Base-by-base conservation (phyloP, 2,113 vertebrate species). In the Cynoglossus semilaevis region DNA sequence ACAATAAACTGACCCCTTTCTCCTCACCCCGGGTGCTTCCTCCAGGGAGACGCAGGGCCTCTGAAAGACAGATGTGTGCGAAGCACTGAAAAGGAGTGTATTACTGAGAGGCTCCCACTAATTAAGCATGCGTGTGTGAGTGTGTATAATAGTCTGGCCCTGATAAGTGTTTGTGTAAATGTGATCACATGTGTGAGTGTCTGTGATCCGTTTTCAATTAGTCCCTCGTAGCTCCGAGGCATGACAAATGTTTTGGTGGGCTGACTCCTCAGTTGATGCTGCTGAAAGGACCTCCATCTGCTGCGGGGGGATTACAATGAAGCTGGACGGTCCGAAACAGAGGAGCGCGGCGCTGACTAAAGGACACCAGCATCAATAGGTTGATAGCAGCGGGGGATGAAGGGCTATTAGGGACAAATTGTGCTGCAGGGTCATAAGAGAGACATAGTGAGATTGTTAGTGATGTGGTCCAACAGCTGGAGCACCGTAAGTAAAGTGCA, bases 271-370 rank as follows among this genome's bases (percentile, higher is more conserved):
- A 83, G 85, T 80, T 80, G 82, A 86, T 70, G 70, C 40, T 4
- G 49, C 50, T 88, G 78, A 88, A 88, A 79, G 77, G 72, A n/a
- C 58, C 48, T 68, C 87, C 87, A 88, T 87, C 87, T 88, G 87
- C 83, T 49, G 58, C 35, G 1, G 51, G 59, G 62, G 57, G 60
- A 67, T 74, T 57, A 86, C 82, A 88, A 85, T 69, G 80, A 85
- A 37, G 59, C 66, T 35, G 82, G 67, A 49, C 41, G 46, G 71
- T 48, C 18, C 5, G 49, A 85, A 82, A 86, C 80, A 69, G 74
- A 54, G 19, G 58, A 70, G 67, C 43, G 14, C 17, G 19, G 41
- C 38, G 2, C 51, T 52, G 62, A 77, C 77, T 71, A 51, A 69
- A 71, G 54, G 51, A 11, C 63, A 56, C 12, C 15, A 42, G 71